Base-by-base conservation (phyloP, 1,140 invertebrate species). In the Drosophila simulans region DNA sequence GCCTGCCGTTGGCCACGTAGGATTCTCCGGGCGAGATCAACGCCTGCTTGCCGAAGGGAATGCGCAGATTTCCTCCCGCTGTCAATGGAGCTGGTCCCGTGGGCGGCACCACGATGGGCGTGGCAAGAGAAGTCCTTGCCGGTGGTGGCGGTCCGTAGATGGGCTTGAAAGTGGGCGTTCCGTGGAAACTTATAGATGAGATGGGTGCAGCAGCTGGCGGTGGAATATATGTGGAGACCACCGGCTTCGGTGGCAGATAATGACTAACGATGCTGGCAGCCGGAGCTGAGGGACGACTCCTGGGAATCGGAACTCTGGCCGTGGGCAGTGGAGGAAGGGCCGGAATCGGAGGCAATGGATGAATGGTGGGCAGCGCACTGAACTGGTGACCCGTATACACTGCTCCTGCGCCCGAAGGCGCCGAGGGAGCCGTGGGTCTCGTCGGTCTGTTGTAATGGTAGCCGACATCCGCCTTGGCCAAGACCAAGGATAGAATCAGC, bases 1-100 rank as follows among this genome's bases (percentile, higher is more conserved):
- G 80, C 3, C 91, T 80, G 46, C 91, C 91, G 64, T 91, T 88
- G 59, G 76, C 55, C 12, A 80, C 63, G 25, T 92, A 92, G 4
- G 75, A 80, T 5, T 89, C 73, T 1, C 84, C 84, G 49, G 84
- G 85, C 3, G 85, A 49, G 15, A 88, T 79, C 17, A 88, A 25
- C 2, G 90, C 77, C 42, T 79, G 64, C 25, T 91, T 85, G 34
- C 90, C 90, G 11, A 64, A 91, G 15, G 90, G 86, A 13, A 91
- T 71, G 8, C 90, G 75, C 17, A 91, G 58, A 2, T 81, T 86
- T 52, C 76, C 70, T 15, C 80, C 66, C 5, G 34, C 5, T 13
- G 65, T 4, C 34, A 60, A 11, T 1, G 58, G 25, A 55, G 42
- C 55, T 4, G 62, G 27, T 27, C 46, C 59, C 10, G 49, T 49